phyloP scores from a whole-genome alignment of 2,888 invertebrate genomes.

The Dexiosoma caninum region DNA sequence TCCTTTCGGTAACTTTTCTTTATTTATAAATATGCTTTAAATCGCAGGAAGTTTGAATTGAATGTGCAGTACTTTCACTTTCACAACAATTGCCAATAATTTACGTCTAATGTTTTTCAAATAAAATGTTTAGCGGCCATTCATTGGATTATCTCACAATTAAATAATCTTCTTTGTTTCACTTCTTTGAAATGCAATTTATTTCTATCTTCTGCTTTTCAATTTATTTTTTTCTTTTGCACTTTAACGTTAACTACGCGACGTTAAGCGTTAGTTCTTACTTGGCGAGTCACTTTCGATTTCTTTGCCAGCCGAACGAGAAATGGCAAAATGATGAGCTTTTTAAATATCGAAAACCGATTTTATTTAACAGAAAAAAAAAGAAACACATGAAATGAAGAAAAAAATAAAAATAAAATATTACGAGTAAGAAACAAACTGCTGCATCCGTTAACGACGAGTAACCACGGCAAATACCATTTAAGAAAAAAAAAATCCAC shows the following conservation, averaged over 20 bases:
- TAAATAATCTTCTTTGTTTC: slow-evolving; percentile 24
- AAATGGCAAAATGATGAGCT: slow-evolving; percentile 77
- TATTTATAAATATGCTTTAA: not conserved
- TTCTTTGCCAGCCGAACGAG: slow-evolving; percentile 77
- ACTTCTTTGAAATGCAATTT: not conserved
- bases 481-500: slow-evolving; percentile 36
- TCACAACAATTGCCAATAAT: slow-evolving; percentile 49
- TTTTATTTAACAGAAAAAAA: slow-evolving; percentile 50
- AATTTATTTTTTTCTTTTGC: slow-evolving; percentile 20
- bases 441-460: slow-evolving; percentile 61
- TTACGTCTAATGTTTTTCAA: slow-evolving; percentile 51
- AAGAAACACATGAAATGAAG: slow-evolving; percentile 7
- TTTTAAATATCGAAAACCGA: slow-evolving; percentile 72
- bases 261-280: slow-evolving; percentile 62
- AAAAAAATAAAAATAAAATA: slow-evolving; percentile 4
- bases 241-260: slow-evolving; percentile 56
- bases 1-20: not conserved
- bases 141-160: slow-evolving; percentile 27
- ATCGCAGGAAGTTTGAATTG: slow-evolving; percentile 14
- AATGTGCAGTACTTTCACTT: slow-evolving; percentile 51
- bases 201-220: slow-evolving; percentile 7
- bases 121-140: slow-evolving; percentile 39
- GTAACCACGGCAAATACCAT: slow-evolving; percentile 41
- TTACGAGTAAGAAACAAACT: slow-evolving; percentile 39
- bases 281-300: slow-evolving; percentile 75